Percentiles rank a stretch among this genome's conserved stretches.
Evolutionary conservation across 1,140 invertebrate genomes (phyloP).

Genomic region (Zeugodacus cucurbitae): DNA sequence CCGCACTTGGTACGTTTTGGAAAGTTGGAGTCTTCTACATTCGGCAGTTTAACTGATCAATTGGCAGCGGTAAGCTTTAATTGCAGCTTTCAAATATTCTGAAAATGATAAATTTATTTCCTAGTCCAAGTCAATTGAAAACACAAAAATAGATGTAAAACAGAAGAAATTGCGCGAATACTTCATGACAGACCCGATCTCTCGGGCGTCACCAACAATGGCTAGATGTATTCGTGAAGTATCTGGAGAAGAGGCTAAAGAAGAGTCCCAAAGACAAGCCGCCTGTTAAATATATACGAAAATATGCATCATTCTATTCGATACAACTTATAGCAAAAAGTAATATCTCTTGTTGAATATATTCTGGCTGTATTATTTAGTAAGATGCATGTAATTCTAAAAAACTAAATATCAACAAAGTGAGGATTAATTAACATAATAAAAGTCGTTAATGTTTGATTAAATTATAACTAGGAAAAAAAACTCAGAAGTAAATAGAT

Average conservation of each 20-base stretch:
- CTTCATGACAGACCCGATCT: constrained; percentile 98
- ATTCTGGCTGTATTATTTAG: background rate
- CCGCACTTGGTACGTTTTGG: constrained; percentile 90
- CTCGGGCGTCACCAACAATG: constrained; percentile 97
- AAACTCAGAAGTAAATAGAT: background rate
- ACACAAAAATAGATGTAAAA: constrained; percentile 76
- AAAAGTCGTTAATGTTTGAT: background rate
- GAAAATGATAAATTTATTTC: background rate
- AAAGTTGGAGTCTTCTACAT: constrained; percentile 86
- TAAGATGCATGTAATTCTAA: background rate
- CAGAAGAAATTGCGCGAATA: constrained; percentile 90
- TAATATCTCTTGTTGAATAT: background rate
- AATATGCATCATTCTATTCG: background rate
- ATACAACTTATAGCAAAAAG: background rate
- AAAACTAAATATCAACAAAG: background rate
- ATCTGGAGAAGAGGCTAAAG: constrained; percentile 69
- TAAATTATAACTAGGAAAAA: background rate
- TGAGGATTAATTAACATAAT: background rate
- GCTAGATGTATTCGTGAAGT: constrained; percentile 96
- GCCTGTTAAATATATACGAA: constrained; percentile 39
- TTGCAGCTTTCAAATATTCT: background rate
- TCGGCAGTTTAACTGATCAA: constrained; percentile 79
- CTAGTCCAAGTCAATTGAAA: constrained; percentile 68
- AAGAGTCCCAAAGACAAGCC: constrained; percentile 38
- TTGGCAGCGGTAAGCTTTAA: constrained; percentile 71